phyloP scores from a whole-genome alignment of 2,113 vertebrate species.

The Poeciliopsis turrubarensis region DNA sequence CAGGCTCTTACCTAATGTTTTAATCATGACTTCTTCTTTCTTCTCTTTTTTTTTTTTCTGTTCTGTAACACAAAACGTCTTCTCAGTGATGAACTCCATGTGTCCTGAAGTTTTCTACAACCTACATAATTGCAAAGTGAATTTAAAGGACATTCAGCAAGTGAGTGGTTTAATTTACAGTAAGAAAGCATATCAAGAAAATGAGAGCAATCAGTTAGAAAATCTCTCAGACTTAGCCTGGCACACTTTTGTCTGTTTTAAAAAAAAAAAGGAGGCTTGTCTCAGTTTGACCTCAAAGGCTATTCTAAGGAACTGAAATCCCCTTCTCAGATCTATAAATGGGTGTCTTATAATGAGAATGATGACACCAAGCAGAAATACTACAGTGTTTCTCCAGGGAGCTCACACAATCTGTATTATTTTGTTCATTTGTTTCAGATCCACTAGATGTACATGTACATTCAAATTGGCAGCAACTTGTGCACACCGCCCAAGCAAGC shows the following conservation, averaged over 20 bases:
- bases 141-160: constrained; percentile 6
- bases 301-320: constrained; percentile 70
- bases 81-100: no score
- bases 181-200: constrained; percentile 13
- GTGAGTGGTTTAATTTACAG: not conserved
- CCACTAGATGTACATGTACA: not conserved
- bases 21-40: no score
- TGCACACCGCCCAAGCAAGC: no score
- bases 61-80: no score
- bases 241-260: constrained; percentile 62
- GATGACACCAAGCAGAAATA: constrained; percentile 74
- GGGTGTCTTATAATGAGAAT: constrained; percentile 70
- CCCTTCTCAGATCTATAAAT: constrained; percentile 76
- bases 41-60: no score
- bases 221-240: constrained; percentile 37
- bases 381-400: constrained; percentile 69
- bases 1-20: no score
- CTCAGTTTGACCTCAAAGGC: constrained; percentile 69
- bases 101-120: not conserved
- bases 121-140: constrained; percentile 6
- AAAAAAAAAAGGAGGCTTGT: constrained; percentile 34
- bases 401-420: constrained; percentile 54
- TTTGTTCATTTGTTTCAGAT: constrained; percentile 45
- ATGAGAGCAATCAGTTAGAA: not conserved
- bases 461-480: no score